Evolutionary conservation across 92 coral and sea anemone species (phyloP).

Genomic region (Heteractis magnifica): DNA sequence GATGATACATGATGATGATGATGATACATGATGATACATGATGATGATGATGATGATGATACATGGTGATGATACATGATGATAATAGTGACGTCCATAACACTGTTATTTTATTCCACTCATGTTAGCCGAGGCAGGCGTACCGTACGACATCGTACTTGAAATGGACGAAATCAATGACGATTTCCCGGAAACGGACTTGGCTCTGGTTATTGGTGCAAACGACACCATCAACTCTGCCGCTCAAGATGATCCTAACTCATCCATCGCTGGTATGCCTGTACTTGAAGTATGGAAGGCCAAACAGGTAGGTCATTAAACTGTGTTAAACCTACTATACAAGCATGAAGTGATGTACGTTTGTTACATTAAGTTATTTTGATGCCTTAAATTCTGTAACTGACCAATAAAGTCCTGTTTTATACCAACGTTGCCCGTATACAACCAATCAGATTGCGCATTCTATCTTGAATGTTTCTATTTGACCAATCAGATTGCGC

Average conservation of each 20-base stretch:
- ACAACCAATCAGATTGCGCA: not conserved
- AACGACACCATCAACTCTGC: conserved; percentile 98
- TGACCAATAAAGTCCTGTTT: not conserved
- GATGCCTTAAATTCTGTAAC: too few species aligned
- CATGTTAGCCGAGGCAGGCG: conserved; percentile 89
- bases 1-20: conserved; percentile 2
- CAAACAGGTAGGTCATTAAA: not conserved
- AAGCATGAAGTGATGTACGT: not conserved
- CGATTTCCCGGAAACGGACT: conserved; percentile 90
- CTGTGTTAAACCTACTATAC: not conserved
- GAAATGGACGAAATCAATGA: conserved; percentile 99
- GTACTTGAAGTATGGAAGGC: conserved; percentile 98
- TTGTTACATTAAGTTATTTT: too few species aligned
- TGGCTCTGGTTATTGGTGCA: conserved; percentile 92
- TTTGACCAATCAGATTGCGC: not conserved
- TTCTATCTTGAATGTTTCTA: not conserved
- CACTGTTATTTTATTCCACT: too few species aligned
- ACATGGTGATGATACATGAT: not conserved
- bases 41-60: not conserved
- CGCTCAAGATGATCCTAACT: conserved; percentile 98
- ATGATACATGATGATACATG: not conserved
- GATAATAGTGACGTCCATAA: not conserved
- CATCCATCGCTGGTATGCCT: conserved; percentile 99
- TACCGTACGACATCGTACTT: conserved; percentile 91
- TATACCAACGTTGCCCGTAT: not conserved